Base-by-base conservation (phyloP, 2,888 invertebrate genomes). In the Campopleginae sp. region DNA sequence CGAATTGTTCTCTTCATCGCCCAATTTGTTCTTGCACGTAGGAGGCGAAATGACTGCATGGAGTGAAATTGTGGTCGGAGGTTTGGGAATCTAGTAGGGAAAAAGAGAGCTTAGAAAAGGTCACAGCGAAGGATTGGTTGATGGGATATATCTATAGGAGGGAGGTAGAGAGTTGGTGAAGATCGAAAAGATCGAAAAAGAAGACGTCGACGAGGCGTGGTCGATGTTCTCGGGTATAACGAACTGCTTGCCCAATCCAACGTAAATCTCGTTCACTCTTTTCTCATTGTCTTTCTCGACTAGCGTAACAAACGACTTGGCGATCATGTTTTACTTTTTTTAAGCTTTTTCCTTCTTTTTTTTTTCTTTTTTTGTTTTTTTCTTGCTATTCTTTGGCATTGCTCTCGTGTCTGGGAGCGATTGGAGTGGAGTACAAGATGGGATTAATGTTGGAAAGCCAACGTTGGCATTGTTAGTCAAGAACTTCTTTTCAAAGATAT, bases 191-290 rank as follows among this genome's bases (percentile, higher is more conserved):
- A 85, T 85, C 85, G 82, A 80, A 80, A 80, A 82, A 77, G 85
- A 74, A 82, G 82, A 82, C 82, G 85, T 80, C 74, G 80, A 66
- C 80, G 80, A 74, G 85, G 85, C 85, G 85, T 80, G 77, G 80
- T 80, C 82, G 74, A 80, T 51, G 85, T 27, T 82, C 82, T 63
- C 82, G 82, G 75, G 76, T 84, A 80, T 80, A 84, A 90, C 88
- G 88, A 90, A 88, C 87, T 87, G 88, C 87, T 89, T 86, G 85
- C 89, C 85, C 88, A 87, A 78, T 76, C 81, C 83, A 80, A 88
- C 80, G 89, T 89, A 90, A 90, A 90, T 90, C 76, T 77, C 68
- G 72, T 80, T 80, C 70, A 65, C 66, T 74, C 80, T 61, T 71
- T 80, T 68, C 79, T 68, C 54, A 79, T 68, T 78, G 63, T 74